Conservation (phyloP, 2,113 vertebrate species). For the Bos javanicus region DNA sequence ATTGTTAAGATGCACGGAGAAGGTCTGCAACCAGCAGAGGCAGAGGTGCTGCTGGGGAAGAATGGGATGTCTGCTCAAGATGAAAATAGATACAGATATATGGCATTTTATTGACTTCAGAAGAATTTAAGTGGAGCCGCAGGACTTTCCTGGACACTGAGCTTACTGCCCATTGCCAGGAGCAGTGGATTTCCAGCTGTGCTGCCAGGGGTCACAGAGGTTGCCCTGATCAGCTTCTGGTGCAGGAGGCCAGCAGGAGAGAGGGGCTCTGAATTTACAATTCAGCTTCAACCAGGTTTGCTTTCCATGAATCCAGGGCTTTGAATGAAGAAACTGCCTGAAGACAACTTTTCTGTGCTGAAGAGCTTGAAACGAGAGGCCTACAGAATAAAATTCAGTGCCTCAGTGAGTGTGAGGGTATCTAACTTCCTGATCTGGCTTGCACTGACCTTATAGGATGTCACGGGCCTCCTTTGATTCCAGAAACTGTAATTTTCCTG, state of each 20-base stretch:
- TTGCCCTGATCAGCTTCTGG: not conserved
- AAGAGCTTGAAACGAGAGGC: not conserved
- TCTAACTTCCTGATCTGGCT: not conserved
- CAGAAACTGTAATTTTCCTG: not conserved
- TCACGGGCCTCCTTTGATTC: not conserved
- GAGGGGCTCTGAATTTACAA: not conserved
- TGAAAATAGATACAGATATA: not conserved
- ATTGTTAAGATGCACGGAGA: not conserved
- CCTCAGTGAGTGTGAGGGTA: not conserved
- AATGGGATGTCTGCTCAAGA: not conserved
- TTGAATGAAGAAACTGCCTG: not conserved
- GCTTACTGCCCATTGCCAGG: not conserved
- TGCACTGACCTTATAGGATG: not conserved
- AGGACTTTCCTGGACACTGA: not conserved
- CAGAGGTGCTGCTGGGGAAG: not conserved
- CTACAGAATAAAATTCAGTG: not conserved
- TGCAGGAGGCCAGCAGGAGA: not conserved
- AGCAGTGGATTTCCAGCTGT: not conserved
- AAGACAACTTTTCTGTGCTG: not conserved
- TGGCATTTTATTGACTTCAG: slow-evolving; percentile 24
- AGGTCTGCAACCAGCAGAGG: not conserved
- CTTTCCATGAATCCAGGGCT: not conserved
- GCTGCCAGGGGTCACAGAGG: not conserved
- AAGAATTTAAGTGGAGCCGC: not conserved
- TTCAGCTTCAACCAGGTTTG: too few species aligned